A percentile compares a stretch with the other conserved stretches of the same genome.
phyloP scores from a whole-genome alignment of 2,797 vertebrate genomes.

The Lithobates sylvaticus region DNA sequence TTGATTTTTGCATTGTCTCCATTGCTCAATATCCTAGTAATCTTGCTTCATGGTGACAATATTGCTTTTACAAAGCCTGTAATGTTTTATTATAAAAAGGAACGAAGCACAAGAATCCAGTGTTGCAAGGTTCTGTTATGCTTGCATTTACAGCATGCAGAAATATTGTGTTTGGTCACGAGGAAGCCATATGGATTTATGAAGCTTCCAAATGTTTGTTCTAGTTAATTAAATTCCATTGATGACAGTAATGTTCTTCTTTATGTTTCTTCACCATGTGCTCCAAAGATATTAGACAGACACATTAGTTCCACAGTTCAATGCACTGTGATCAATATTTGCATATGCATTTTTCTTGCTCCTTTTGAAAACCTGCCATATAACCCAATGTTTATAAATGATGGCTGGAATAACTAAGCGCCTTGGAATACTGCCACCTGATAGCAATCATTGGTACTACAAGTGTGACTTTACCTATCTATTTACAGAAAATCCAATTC shows the following conservation, averaged over 20 bases:
- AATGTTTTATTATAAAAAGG: background rate
- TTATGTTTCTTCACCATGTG: slow-evolving; percentile 39
- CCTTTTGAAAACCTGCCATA: background rate
- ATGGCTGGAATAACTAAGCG: background rate
- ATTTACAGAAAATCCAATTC: background rate
- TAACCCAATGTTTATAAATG: background rate
- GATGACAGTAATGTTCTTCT: slow-evolving; percentile 54
- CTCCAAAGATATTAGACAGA: slow-evolving; percentile 23
- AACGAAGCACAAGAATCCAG: background rate
- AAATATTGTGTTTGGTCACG: slow-evolving; percentile 46
- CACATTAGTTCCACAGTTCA: slow-evolving; percentile 35
- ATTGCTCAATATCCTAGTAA: background rate
- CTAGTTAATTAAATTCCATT: slow-evolving; percentile 40
- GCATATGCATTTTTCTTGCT: slow-evolving; percentile 4
- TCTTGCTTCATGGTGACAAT: background rate
- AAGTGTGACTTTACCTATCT: background rate
- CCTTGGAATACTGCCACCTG: background rate
- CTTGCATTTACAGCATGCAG: background rate
- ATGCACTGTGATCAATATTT: slow-evolving; percentile 29
- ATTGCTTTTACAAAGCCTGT: background rate
- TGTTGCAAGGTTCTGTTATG: background rate
- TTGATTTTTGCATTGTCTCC: background rate
- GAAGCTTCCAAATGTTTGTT: slow-evolving; percentile 48
- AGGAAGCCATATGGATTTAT: slow-evolving; percentile 44
- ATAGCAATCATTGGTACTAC: background rate